These are phyloP conservation scores for Dyspetes luteomarginatus DNA, from an alignment of 2,888 invertebrate genomes.

Conservation along the genomic window DNA sequence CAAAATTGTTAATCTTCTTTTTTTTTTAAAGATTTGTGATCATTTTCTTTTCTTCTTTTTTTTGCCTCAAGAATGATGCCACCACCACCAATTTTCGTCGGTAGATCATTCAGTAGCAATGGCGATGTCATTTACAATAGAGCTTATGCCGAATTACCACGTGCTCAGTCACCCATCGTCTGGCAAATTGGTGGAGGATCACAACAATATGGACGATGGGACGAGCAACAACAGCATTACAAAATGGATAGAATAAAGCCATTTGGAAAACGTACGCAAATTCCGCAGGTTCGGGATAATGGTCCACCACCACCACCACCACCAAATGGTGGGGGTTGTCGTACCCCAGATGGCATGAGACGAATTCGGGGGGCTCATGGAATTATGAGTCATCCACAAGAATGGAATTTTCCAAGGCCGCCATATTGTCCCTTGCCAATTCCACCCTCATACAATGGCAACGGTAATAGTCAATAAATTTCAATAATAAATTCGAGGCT, in stretches of 20 bases:
- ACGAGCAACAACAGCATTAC: conserved; percentile 71
- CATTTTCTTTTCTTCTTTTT: too few relatives aligned
- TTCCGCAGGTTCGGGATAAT: conserved; percentile 74
- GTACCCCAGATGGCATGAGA: conserved; percentile 78
- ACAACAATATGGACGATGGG: conserved; percentile 75
- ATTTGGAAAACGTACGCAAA: conserved; percentile 73
- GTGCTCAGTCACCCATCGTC: conserved; percentile 77
- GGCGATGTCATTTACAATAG: conserved; percentile 75
- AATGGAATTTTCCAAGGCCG: conserved; percentile 73
- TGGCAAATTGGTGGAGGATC: conserved; percentile 74
- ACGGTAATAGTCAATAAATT: conserved; percentile 60
- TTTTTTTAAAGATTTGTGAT: conserved; percentile 17
- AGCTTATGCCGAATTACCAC: conserved; percentile 76
- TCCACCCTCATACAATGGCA: conserved; percentile 72
- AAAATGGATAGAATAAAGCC: conserved; percentile 73
- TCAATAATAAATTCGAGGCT: too few relatives aligned
- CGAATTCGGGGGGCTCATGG: conserved; percentile 78
- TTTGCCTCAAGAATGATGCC: conserved; percentile 73
- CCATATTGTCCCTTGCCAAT: conserved; percentile 70
- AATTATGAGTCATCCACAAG: conserved; percentile 72
- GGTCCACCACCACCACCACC: too few relatives aligned
- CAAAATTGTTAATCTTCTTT: too few relatives aligned
- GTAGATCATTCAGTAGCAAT: conserved; percentile 75
- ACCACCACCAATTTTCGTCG: conserved; percentile 76
- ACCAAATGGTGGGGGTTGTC: conserved; percentile 64